Evolutionary conservation across 2,797 vertebrate genomes (phyloP), one percentile per base, ranked within the genome.

Genomic region (Tenualosa ilisha): DNA sequence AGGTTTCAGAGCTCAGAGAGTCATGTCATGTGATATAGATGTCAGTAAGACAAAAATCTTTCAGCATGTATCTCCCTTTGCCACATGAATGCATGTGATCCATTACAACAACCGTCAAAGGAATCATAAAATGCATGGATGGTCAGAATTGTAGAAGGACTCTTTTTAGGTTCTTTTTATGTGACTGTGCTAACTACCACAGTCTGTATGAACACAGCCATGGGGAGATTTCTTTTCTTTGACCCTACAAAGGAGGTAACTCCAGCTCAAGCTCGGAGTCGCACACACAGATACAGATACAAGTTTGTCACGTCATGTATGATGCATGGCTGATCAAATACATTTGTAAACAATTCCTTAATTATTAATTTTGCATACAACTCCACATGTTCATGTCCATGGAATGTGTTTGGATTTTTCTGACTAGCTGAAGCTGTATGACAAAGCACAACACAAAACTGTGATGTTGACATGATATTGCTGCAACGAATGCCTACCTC

Each of bases 21-120:
- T 79, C 43, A 79, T 79, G 40, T 79, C 15, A 79, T 46, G 17
- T 79, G 72, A 79, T 46, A 43, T 79, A 13, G 50, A 51, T 75
- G 53, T 56, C 20, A 20, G 20, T 20, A 3, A 20, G 37, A 79
- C 17, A 43, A 22, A 79, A 22, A 79, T 46, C 40, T 79, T 46
- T 79, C 17, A 79, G 22, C 20, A 13, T 63, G 22, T 63, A 79
- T 79, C 7, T 22, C 72, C 68, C 40, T 22, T 79, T 46, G 22
- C n/a, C 59, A 63, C 24, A 24, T 63, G 59, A 37, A 13, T 79
- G 17, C 46, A 43, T 46, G 37, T 46, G 40, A 79, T 46, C 17
- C 72, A 79, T 43, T 79, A 46, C 72, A 79, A 46, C 72, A 8
- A 22, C 15, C 20, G 20, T 46, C 40, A 46, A 9, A 20, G 20